Base-by-base conservation (phyloP, 2,888 invertebrate genomes). In the Caenorhabditis doughertyi region DNA sequence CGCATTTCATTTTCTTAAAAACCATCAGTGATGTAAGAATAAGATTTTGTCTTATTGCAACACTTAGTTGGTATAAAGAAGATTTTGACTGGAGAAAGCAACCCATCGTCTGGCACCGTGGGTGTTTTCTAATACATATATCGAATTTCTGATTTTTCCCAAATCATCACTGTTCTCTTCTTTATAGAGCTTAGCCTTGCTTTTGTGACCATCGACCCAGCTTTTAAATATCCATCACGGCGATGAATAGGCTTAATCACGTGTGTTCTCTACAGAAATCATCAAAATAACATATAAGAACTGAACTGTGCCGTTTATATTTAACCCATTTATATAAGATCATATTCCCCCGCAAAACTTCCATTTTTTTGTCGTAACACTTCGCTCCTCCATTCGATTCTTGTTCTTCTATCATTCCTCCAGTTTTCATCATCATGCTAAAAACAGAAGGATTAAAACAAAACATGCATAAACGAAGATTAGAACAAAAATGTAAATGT, bases 361-460 rank as follows among this genome's bases (percentile, higher is more conserved):
- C 13, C 18, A 51, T 5, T 2, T 44, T 4, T 13, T 32, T 21
- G 4, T 49, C 13, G 7, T 64, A 13, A 64, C 64, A 39, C 42
- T 44, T 47, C 29, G 23, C n/a, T 70, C 21, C 55, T 56, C n/a
- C n/a, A n/a, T n/a, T n/a, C n/a, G 13, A n/a, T 70, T n/a, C 16
- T 27, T 56, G 9, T 58, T 18, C 29, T 35, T n/a, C 13, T 9
- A 7, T 35, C 35, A 35, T 47, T 47, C 18, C 18, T 18, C 18
- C n/a, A 18, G 44, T 47, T 47, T 47, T 47, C 44, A 47, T 47
- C 32, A 21, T 60, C 62, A 72, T 53, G 47, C 70, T 58, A 47
- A 58, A 49, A 60, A 49, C 65, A 62, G 35, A 25, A 11, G 42
- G 73, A 73, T 73, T 73, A 73, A 55, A 73, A 73, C 44, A 23